These are phyloP conservation scores for Gnatocerus cornutus DNA, from an alignment of 2,888 invertebrate species.

Conservation along the genomic window DNA sequence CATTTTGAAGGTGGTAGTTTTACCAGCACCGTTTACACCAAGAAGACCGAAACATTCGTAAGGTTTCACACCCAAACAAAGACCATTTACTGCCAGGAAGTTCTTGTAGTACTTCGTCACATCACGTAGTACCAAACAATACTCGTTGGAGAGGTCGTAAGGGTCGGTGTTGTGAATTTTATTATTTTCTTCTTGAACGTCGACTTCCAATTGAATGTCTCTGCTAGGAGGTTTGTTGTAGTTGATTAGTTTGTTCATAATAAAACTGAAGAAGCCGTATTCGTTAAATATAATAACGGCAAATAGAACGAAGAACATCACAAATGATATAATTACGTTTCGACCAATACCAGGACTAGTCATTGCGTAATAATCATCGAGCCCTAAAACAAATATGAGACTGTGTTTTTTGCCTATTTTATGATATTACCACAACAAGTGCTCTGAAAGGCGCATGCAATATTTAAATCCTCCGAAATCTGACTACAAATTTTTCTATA, in stretches of 20 bases:
- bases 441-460: background rate
- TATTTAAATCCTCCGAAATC: background rate
- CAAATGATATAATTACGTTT: constrained; percentile 75
- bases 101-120: constrained; percentile 82
- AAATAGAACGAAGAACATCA: constrained; percentile 75
- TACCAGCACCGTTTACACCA: constrained; percentile 89
- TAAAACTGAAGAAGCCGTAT: constrained; percentile 71
- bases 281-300: constrained; percentile 78
- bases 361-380: constrained; percentile 21
- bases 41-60: constrained; percentile 85
- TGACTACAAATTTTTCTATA: background rate
- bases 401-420: background rate
- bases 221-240: background rate
- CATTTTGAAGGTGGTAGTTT: constrained; percentile 90
- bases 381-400: constrained; percentile 73
- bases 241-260: constrained; percentile 60
- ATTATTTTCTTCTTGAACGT: constrained; percentile 73
- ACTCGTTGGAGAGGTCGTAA: constrained; percentile 62
- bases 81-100: constrained; percentile 83
- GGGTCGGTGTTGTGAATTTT: constrained; percentile 68
- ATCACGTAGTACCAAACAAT: constrained; percentile 75
- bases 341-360: constrained; percentile 77
- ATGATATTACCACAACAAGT: constrained; percentile 7
- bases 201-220: constrained; percentile 66
- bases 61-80: constrained; percentile 75